phyloP scores from a whole-genome alignment of 2,888 invertebrate species.

The Caenorhabditis sp. region DNA sequence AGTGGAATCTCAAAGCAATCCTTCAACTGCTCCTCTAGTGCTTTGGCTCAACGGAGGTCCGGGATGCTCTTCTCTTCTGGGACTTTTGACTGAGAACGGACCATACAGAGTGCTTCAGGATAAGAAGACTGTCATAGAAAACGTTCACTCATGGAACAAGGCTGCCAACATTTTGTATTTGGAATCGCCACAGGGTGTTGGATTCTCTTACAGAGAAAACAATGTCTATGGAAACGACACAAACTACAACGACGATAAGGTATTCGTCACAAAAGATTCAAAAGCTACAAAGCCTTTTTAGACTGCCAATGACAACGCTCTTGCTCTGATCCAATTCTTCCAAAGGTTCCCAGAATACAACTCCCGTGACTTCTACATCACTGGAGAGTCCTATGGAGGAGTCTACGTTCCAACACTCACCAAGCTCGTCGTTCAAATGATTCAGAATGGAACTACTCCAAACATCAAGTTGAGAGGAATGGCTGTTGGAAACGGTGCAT shows the following conservation, averaged over 20 bases:
- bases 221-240: constrained; percentile 65
- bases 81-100: constrained; percentile 84
- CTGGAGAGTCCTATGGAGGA: constrained; percentile 85
- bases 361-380: constrained; percentile 82
- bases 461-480: constrained; percentile 76
- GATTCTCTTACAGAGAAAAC: constrained; percentile 84
- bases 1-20: constrained; percentile 83
- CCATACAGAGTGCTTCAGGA: constrained; percentile 83
- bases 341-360: constrained; percentile 84
- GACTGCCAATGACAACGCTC: constrained; percentile 84
- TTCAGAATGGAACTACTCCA: constrained; percentile 66
- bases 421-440: constrained; percentile 65
- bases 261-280: not conserved
- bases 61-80: constrained; percentile 84
- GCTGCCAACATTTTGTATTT: constrained; percentile 85
- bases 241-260: constrained; percentile 73
- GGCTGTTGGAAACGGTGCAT: constrained; percentile 81
- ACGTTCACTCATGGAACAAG: constrained; percentile 82
- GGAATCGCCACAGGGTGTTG: constrained; percentile 85
- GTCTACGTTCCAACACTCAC: constrained; percentile 84
- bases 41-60: constrained; percentile 84
- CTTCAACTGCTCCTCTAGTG: constrained; percentile 83
- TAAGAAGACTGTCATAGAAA: constrained; percentile 73
- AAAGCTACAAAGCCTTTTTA: constrained; percentile 64
- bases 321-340: constrained; percentile 84